Percentiles rank a stretch among this genome's conserved stretches.
Conservation (phyloP, 2,797 vertebrate species). For the Lerista edwardsae region DNA sequence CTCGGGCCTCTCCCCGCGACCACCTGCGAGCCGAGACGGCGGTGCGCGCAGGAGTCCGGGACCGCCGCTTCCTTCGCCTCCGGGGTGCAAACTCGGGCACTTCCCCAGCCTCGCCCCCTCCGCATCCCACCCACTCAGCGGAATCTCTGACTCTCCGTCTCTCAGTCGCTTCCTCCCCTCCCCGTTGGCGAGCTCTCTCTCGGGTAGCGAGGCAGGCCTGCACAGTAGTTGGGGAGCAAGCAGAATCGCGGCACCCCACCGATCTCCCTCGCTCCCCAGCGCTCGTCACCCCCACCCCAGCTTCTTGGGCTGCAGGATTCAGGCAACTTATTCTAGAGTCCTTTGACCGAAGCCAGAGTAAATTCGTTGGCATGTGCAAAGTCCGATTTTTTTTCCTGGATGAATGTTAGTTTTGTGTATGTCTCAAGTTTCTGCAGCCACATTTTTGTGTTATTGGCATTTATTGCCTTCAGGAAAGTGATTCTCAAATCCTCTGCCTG, state of each 20-base stretch:
- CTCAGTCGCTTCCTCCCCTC: background rate
- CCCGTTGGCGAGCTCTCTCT: background rate
- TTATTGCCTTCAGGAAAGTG: background rate
- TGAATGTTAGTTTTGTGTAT: background rate
- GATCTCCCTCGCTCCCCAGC: background rate
- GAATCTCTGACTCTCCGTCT: no score
- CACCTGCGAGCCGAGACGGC: background rate
- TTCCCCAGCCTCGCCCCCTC: background rate
- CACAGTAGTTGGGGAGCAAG: background rate
- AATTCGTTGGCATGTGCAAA: no score
- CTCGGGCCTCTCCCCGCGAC: conserved; percentile 16
- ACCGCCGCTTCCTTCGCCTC: background rate
- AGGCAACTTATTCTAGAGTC: background rate
- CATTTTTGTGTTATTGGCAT: background rate
- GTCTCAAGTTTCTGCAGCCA: background rate
- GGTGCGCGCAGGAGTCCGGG: background rate
- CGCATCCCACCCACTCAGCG: background rate
- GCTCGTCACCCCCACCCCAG: background rate
- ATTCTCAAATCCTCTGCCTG: background rate
- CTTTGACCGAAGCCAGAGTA: no score
- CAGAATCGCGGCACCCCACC: background rate
- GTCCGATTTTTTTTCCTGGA: background rate
- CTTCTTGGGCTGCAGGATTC: background rate
- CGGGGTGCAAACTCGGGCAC: background rate
- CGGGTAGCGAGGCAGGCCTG: background rate